phyloP scores from a whole-genome alignment of 2,888 invertebrate species.

The Stenichneumon culpator region DNA sequence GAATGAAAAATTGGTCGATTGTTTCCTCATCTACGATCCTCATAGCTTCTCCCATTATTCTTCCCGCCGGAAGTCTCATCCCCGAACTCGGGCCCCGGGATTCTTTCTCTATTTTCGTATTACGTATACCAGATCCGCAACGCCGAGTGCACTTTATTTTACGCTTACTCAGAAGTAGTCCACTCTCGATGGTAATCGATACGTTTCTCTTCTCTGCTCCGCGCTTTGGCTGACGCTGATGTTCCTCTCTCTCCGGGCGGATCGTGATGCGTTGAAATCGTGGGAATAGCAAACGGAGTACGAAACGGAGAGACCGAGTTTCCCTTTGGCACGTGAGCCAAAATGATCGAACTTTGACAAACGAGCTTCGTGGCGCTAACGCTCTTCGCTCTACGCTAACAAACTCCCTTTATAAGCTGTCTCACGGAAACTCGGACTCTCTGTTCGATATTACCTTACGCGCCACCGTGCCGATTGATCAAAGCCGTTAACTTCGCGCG shows the following conservation, averaged over 20 bases:
- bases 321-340: constrained; percentile 67
- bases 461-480: constrained; percentile 56
- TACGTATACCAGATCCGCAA: constrained; percentile 11
- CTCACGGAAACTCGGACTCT: constrained; percentile 36
- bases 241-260: constrained; percentile 45
- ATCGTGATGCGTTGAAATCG: constrained; percentile 21
- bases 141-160: constrained; percentile 64
- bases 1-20: constrained; percentile 67
- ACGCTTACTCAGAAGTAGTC: constrained; percentile 60
- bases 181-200: constrained; percentile 68
- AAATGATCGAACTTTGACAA: constrained; percentile 73
- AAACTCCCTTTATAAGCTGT: constrained; percentile 31
- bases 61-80: constrained; percentile 35
- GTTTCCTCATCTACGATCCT: constrained; percentile 59
- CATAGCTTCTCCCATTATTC: constrained; percentile 8
- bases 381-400: constrained; percentile 17
- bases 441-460: constrained; percentile 46
- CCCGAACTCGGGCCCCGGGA: not conserved
- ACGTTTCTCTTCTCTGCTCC: constrained; percentile 35
- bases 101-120: constrained; percentile 24
- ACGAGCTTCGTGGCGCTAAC: constrained; percentile 66
- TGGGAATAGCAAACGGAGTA: not conserved
- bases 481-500: not conserved
- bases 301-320: constrained; percentile 18
- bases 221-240: constrained; percentile 51